Base-by-base conservation (phyloP, 2,888 invertebrate species). In the Tuberolachnus salignus region DNA sequence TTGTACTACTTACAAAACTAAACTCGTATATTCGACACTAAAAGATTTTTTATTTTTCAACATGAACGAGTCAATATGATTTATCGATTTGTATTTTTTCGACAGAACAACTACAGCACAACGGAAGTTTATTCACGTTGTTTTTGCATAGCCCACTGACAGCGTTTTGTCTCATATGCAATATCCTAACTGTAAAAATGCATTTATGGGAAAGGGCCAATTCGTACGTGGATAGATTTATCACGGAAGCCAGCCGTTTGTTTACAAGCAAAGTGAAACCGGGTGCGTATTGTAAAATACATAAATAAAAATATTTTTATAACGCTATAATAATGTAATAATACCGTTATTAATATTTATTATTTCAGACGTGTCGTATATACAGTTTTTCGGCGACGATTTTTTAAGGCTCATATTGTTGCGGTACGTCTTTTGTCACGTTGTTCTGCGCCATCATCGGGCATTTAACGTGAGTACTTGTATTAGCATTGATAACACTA, bases 71-170 rank as follows among this genome's bases (percentile, higher is more conserved):
- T 46, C 10, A 1, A 46, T 46, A 46, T 46, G 6, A 46, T 10
- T 13, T 46, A 44, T 8, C 10, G 1, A 11, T 64, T 10, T 80
- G 44, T 59, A 81, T 82, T 81, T 82, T 80, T 81, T 80, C 72
- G 71, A 85, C 89, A 89, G 94, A 93, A 87, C 90, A 92, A 83
- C 91, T 92, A 84, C 92, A 92, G 84, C 91, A 91, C 88, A 92
- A 94, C 84, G 98, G 97, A 81, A 95, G 93, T 84, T 88, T 98
- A 83, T 96, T 98, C 87, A 97, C 97, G 42, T 88, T 97, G 85
- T 98, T 98, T 89, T 91, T 98, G 83, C 96, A 97, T 87, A 93
- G 94, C 84, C 97, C 98, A 63, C 88, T 97, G 84, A 93, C 94
- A 84, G 95, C 94, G 82, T 91, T 97, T 85, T 96, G 96, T 87